Conservation (phyloP, 2,888 invertebrate genomes). For the Drosophila melanosoma region DNA sequence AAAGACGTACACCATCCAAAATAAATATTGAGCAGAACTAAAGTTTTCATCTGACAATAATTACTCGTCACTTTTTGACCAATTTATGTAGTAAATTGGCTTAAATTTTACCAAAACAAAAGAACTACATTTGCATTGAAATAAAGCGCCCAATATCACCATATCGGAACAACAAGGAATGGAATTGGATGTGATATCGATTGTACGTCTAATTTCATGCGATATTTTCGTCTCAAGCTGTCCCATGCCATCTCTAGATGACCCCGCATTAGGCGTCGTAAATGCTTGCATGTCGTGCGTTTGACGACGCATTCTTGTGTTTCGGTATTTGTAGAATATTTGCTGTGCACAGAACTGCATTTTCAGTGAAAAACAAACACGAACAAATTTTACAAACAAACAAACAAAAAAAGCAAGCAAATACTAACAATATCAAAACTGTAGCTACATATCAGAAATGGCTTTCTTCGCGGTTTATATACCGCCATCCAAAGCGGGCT, state of each 20-base stretch:
- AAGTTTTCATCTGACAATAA: not conserved
- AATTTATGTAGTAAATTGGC: not conserved
- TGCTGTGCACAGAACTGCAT: not conserved
- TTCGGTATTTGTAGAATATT: conserved; percentile 13
- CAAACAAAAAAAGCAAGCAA: too few relatives aligned
- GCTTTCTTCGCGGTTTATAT: conserved; percentile 62
- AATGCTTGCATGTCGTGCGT: conserved; percentile 22
- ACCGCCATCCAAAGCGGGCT: conserved; percentile 65
- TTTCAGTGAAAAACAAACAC: conserved; percentile 18
- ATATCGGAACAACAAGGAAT: not conserved
- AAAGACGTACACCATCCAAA: not conserved
- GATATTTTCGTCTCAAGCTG: conserved; percentile 4
- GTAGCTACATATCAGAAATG: conserved; percentile 38
- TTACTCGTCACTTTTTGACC: not conserved
- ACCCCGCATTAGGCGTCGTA: conserved; percentile 32
- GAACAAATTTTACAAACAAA: not conserved
- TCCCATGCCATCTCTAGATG: conserved; percentile 14
- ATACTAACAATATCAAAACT: not conserved
- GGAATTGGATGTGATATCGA: not conserved
- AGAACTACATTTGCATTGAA: not conserved
- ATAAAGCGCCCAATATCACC: not conserved
- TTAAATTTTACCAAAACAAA: not conserved
- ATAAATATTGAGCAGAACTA: not conserved
- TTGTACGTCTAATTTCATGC: not conserved
- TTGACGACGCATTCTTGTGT: conserved; percentile 19